Evolutionary conservation across 2,797 vertebrate species (phyloP).

Genomic region (Botia almorhae): DNA sequence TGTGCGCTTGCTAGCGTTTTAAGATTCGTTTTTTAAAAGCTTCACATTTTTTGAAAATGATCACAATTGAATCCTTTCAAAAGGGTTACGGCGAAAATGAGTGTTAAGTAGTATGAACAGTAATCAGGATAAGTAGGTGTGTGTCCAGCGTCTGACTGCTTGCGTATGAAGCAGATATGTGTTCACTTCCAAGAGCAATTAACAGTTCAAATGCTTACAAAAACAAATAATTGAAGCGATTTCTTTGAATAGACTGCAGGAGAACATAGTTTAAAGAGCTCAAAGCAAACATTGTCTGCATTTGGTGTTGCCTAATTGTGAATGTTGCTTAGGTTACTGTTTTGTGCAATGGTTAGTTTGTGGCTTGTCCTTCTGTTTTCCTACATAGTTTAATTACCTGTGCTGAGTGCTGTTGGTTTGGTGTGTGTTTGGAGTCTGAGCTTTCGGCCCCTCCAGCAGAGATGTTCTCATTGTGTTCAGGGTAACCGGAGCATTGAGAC

Average conservation of each 20-base stretch:
- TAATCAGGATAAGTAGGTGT: not conserved
- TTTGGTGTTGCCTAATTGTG: slow-evolving; percentile 1
- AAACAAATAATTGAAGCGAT: not conserved
- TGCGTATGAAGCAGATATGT: not conserved
- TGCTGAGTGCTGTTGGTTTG: slow-evolving; percentile 4
- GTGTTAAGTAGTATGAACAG: not conserved
- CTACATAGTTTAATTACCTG: slow-evolving; percentile 16
- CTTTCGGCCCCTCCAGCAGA: slow-evolving; percentile 58
- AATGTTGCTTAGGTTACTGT: slow-evolving; percentile 1
- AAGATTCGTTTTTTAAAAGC: not conserved
- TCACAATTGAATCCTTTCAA: not conserved
- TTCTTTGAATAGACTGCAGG: not conserved
- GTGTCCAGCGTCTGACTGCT: not conserved
- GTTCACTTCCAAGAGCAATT: not conserved
- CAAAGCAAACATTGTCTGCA: not conserved
- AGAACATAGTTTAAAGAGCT: not conserved
- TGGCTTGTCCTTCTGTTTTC: slow-evolving; percentile 28
- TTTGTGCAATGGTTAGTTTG: slow-evolving; percentile 19
- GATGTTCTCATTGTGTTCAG: slow-evolving; percentile 57
- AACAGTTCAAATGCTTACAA: not conserved
- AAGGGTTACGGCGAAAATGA: not conserved
- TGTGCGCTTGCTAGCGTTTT: not conserved
- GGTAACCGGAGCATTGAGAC: slow-evolving; percentile 64
- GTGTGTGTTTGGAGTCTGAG: slow-evolving; percentile 34
- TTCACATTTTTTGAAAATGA: not conserved